Evolutionary conservation across 92 coral and sea anemone species (phyloP), one percentile per base, ranked within the genome.

Genomic region (Palythoa grandis): DNA sequence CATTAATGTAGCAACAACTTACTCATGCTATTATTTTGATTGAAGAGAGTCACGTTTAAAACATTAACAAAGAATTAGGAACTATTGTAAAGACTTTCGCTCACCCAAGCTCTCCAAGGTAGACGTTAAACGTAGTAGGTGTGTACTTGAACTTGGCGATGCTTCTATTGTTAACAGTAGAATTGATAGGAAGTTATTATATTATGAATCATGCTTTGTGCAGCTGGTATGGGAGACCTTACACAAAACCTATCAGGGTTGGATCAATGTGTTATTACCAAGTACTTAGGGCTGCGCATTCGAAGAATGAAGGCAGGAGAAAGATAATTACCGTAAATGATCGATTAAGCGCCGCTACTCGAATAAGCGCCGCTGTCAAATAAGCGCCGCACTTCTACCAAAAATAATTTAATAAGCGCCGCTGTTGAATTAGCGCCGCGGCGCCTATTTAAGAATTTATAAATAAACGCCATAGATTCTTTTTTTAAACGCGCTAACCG

Each of bases 91-190:
- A 80, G 75, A 67, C 85, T 66, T 47, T 67, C 54, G 84, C 85
- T 80, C 85, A 80, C 85, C 85, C 85, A 80, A 67, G 73, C 85
- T 80, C 66, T 80, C 85, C 85, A 80, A 66, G 57, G 85, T 80
- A 48, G 85, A 80, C 50, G 85, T 80, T 80, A 80, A 67, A 67
- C 85, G 85, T 80, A 80, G 85, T 80, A 80, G 85, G 43, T 80
- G 85, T 16, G 85, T 80, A 38, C 85, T 80, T 65, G 85, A 80
- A 80, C 85, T 80, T 80, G 85, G 85, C 73, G 85, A 80, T 80
- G 85, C 85, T 80, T 80, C 85, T 80, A 80, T 80, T 73, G 25
- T 80, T 80, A 80, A 65, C 11, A 24, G 85, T 65, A 80, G 61
- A 80, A 80, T 65, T 67, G 85, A 40, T 23, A 79, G 54, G 60